Base-by-base conservation (phyloP, 2,888 invertebrate species). In the Nemoura dubitans region DNA sequence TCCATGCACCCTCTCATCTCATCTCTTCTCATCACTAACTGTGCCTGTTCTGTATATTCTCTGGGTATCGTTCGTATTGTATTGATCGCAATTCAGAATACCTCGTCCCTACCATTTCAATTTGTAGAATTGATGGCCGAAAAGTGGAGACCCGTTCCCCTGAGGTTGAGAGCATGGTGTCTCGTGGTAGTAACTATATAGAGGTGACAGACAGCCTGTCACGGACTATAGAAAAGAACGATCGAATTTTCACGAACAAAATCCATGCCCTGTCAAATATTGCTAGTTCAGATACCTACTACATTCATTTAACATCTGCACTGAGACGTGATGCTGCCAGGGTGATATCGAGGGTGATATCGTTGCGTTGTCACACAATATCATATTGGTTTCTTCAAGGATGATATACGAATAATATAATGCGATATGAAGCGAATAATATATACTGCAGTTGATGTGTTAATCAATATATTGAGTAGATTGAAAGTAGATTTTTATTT, bases 1-100 rank as follows among this genome's bases (percentile, higher is more conserved):
- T 21, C 59, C 59, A 59, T 59, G 59, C 59, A 59, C 59, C 59
- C 59, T 59, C 59, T 59, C 59, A 59, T 59, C 59, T 59, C 59
- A 59, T 59, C 59, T 59, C 59, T 59, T 59, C 59, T 59, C 59
- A 59, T 21, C 59, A 59, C 59, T 59, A 59, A 59, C 59, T 59
- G 59, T 59, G 10, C 14, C 59, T 59, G 59, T 59, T 59, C 59
- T 59, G 21, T 59, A 59, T 59, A 59, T 59, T 59, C 59, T 59
- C 59, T 59, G 10, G 59, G 59, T 59, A 59, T 59, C 59, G 59
- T 59, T 59, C 59, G 59, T 59, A 59, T 59, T 59, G 59, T 59
- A 59, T 59, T 59, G 59, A 59, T 59, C 59, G 59, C 59, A 59
- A 59, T 59, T 21, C 59, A 10, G 59, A 59, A 59, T 59, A 59